Base-by-base conservation (phyloP, 2,797 vertebrate genomes). In the Anguilla marmorata region DNA sequence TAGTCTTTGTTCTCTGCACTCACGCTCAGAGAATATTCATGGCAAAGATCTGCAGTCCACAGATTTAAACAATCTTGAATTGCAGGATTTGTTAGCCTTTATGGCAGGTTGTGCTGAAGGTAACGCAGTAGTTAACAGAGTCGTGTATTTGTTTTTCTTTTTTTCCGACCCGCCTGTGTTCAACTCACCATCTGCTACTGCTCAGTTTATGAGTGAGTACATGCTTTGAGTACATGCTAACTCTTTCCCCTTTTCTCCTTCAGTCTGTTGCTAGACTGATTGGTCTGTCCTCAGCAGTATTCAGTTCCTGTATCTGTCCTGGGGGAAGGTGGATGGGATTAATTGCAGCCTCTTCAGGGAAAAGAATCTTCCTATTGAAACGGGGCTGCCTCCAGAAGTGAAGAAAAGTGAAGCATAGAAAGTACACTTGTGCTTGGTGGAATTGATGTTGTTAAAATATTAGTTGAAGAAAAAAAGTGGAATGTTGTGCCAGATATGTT, bases 311-410 rank as follows among this genome's bases (percentile, higher is more conserved):
- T 5, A 86, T 91, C 56, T 90, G 90, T 89, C 87, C 74, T 1
- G 58, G 54, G 14, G 89, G 87, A 87, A 89, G 69, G 63, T 86
- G 89, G 86, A 12, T 41, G 6, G 89, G 90, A 7, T 88, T 92
- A n/a, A 89, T 91, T 14, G 91, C 91, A 0, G 90, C 90, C 54
- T 89, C 85, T 5, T 89, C 89, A 14, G 92, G 90, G 30, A 72
- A 86, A 74, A 80, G 56, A 79, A 90, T 92, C 52, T 91, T 87
- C 48, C 84, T 92, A 12, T 52, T 93, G 84, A 60, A 89, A 30
- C 80, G 83, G 30, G 84, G 83, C 11, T 87, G 74, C 12, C 76
- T 84, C 41, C 11, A 37, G 41, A 41, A 63, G 21, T 60, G 37
- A 87, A 85, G 85, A 90, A 58, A 86, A 41, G 12, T 24, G 60